A percentile compares a stretch with the other conserved stretches of the same genome.
phyloP scores from a whole-genome alignment of 2,888 invertebrate species.

The Oconnorella tubifera region DNA sequence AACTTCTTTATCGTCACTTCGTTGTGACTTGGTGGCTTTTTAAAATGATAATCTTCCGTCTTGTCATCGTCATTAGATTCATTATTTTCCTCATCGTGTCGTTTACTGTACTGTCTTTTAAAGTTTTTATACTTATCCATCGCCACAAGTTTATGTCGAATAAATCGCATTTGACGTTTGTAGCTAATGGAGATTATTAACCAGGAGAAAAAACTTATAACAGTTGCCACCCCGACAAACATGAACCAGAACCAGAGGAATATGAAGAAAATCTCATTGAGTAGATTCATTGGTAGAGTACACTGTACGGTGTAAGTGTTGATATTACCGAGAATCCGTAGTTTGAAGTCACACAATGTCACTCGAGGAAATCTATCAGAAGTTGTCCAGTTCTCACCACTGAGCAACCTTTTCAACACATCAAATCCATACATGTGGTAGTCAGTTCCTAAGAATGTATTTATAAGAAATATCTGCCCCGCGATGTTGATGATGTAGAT shows the following conservation, averaged over 20 bases:
- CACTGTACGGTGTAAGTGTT: constrained; percentile 46
- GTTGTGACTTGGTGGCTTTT: too few species aligned
- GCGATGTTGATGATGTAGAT: constrained; percentile 57
- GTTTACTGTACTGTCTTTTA: too few species aligned
- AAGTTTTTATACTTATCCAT: constrained; percentile 9
- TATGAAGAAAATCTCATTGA: constrained; percentile 31
- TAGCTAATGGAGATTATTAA: constrained; percentile 17
- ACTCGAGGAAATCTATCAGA: constrained; percentile 27
- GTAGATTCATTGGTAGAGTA: constrained; percentile 38
- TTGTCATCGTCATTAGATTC: constrained; percentile 1
- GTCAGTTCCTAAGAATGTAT: constrained; percentile 54
- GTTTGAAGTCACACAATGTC: constrained; percentile 25
- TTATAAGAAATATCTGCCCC: constrained; percentile 58
- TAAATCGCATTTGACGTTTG: constrained; percentile 3
- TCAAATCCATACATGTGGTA: constrained; percentile 35
- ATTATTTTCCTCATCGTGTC: constrained; percentile 11
- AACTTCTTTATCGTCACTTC: constrained; percentile 23
- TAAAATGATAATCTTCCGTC: not conserved
- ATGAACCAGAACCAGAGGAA: constrained; percentile 44
- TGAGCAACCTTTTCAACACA: constrained; percentile 17
- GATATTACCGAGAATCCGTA: constrained; percentile 39
- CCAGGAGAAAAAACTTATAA: constrained; percentile 47
- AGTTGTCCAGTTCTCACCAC: constrained; percentile 20
- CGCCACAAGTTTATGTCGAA: constrained; percentile 10
- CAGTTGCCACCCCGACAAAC: constrained; percentile 42